Evolutionary conservation across 2,797 vertebrate genomes (phyloP).

Genomic region (Tiaroga cobitis): DNA sequence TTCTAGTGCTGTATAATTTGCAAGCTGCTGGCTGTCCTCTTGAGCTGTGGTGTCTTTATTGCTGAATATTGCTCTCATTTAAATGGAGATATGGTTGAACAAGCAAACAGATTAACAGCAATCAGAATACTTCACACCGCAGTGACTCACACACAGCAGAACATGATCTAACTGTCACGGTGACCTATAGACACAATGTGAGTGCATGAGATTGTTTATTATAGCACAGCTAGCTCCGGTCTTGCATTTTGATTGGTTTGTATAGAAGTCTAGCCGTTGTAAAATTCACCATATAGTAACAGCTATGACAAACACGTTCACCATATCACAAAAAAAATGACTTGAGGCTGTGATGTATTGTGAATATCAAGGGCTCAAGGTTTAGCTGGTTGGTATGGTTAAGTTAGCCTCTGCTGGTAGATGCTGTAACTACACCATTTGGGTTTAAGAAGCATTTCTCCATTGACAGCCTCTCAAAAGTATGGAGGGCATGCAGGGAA

Average conservation of each 20-base stretch:
- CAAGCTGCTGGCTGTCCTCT: slow-evolving; percentile 36
- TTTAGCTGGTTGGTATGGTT: slow-evolving; percentile 17
- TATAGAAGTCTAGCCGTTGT: background rate
- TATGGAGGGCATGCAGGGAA: background rate
- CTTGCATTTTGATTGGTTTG: background rate
- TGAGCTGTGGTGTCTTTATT: slow-evolving; percentile 38
- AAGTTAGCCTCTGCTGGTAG: slow-evolving; percentile 23
- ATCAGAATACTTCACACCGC: slow-evolving; percentile 35
- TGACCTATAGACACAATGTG: slow-evolving; percentile 27
- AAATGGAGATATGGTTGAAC: slow-evolving; percentile 38
- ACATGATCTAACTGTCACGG: slow-evolving; percentile 28
- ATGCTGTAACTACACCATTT: background rate
- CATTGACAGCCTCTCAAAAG: background rate
- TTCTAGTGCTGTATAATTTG: slow-evolving; percentile 39
- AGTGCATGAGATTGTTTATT: slow-evolving; percentile 24
- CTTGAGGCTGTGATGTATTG: background rate
- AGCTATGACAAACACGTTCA: background rate
- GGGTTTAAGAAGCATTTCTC: background rate
- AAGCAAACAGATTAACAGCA: slow-evolving; percentile 36
- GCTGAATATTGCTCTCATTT: slow-evolving; percentile 35
- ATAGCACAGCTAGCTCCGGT: background rate
- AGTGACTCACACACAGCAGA: slow-evolving; percentile 28
- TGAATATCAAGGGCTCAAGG: background rate
- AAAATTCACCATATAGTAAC: slow-evolving; percentile 4
- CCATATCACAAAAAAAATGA: background rate